These are phyloP conservation scores for Aphelinus certus DNA, from an alignment of 1,140 invertebrate species.

Conservation along the genomic window DNA sequence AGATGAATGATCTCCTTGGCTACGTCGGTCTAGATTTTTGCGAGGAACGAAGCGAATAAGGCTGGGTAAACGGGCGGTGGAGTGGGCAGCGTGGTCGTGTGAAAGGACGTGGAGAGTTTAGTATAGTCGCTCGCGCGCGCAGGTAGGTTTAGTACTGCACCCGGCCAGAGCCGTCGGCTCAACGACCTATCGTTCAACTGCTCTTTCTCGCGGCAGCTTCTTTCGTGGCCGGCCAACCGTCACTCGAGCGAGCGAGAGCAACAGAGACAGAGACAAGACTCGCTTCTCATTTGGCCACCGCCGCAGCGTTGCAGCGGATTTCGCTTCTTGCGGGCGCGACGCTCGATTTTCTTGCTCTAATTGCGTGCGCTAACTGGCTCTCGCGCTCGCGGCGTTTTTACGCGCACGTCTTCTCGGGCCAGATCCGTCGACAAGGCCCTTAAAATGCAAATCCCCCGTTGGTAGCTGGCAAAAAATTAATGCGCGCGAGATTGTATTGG, in stretches of 20 bases:
- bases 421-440: slow-evolving; percentile 31
- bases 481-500: slow-evolving; percentile 13
- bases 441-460: slow-evolving; percentile 31
- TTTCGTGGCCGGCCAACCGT: no score
- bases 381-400: neutral
- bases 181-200: slow-evolving; percentile 20
- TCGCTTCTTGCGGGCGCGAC: no score
- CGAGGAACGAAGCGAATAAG: no score
- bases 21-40: no score
- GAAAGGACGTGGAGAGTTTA: no score
- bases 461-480: slow-evolving; percentile 30
- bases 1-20: no score
- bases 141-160: slow-evolving; percentile 23
- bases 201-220: no score
- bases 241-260: no score
- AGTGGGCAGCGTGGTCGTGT: no score
- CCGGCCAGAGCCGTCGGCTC: slow-evolving; percentile 19
- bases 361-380: slow-evolving; percentile 44
- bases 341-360: slow-evolving; percentile 45
- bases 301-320: no score
- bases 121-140: neutral
- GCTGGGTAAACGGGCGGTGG: no score
- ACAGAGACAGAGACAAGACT: no score
- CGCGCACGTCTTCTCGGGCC: neutral
- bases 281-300: neutral